Conservation (phyloP, 2,797 vertebrate species). For the Bovichtus diacanthus region DNA sequence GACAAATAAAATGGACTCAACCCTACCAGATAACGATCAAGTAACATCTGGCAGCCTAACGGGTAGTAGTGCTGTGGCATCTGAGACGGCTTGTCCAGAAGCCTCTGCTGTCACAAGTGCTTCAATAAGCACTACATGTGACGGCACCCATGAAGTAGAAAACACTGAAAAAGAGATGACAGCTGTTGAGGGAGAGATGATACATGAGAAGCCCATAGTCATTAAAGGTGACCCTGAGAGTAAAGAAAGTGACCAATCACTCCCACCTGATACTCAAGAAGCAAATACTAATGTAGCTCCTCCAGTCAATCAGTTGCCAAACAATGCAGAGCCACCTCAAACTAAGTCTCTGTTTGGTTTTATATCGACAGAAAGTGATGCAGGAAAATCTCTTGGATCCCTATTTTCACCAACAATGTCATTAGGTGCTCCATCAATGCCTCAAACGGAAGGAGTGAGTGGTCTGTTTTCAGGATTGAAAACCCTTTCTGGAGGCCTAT, state of each 20-base stretch:
- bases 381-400: conserved; percentile 87
- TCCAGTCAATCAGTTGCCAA: conserved; percentile 52
- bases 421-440: conserved; percentile 71
- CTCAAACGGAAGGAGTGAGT: conserved; percentile 76
- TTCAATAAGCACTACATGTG: conserved; percentile 28
- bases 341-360: conserved; percentile 85
- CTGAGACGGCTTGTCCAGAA: conserved; percentile 34
- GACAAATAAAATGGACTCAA: conserved; percentile 41
- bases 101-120: conserved; percentile 21
- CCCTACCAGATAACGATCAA: conserved; percentile 35
- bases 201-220: conserved; percentile 66
- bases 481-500: conserved; percentile 89
- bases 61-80: conserved; percentile 4
- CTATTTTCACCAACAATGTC: conserved; percentile 87
- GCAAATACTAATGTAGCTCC: conserved; percentile 18
- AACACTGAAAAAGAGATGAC: conserved; percentile 47
- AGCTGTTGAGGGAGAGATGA: conserved; percentile 50
- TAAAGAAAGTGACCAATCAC: conserved; percentile 62
- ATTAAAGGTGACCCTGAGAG: conserved; percentile 67
- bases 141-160: conserved; percentile 30
- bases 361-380: conserved; percentile 82
- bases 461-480: conserved; percentile 90
- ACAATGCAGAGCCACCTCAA: conserved; percentile 67
- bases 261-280: conserved; percentile 25
- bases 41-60: conserved; percentile 23